phyloP scores from a whole-genome alignment of 2,888 invertebrate species.

The Thereva nobilitata region DNA sequence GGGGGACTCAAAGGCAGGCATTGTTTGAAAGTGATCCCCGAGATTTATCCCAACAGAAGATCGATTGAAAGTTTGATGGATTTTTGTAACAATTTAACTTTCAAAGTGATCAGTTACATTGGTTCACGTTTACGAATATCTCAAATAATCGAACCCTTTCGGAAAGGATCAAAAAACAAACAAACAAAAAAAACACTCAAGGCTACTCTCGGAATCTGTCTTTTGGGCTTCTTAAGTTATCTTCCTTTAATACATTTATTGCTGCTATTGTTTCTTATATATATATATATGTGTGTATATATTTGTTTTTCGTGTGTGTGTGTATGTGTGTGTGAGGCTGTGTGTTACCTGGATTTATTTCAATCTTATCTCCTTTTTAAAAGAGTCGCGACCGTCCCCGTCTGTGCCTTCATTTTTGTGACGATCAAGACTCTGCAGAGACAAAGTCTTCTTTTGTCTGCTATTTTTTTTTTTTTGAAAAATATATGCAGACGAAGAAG shows the following conservation, averaged over 20 bases:
- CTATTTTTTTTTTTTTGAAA: neutral
- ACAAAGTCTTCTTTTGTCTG: too few species aligned
- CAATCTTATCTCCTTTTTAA: too few species aligned
- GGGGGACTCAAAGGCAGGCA: too few species aligned
- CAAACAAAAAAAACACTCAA: neutral
- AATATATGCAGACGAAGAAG: constrained; percentile 12
- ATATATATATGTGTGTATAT: too few species aligned
- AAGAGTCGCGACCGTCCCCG: neutral
- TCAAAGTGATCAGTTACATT: constrained; percentile 12
- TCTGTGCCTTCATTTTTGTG: constrained; percentile 6
- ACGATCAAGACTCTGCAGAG: neutral
- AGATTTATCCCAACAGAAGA: constrained; percentile 2
- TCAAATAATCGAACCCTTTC: neutral
- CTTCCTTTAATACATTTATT: too few species aligned
- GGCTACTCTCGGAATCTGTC: too few species aligned
- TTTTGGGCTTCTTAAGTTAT: too few species aligned
- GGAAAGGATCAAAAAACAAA: neutral
- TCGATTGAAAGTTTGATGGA: constrained; percentile 23
- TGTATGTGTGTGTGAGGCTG: too few species aligned
- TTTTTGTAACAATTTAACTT: constrained; percentile 33
- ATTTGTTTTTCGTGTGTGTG: too few species aligned
- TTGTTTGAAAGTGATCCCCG: neutral
- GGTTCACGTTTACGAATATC: too few species aligned
- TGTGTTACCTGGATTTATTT: too few species aligned
- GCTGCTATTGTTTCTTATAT: too few species aligned